Evolutionary conservation across 2,888 invertebrate species (phyloP).

Genomic region (Megastigmus dorsalis): DNA sequence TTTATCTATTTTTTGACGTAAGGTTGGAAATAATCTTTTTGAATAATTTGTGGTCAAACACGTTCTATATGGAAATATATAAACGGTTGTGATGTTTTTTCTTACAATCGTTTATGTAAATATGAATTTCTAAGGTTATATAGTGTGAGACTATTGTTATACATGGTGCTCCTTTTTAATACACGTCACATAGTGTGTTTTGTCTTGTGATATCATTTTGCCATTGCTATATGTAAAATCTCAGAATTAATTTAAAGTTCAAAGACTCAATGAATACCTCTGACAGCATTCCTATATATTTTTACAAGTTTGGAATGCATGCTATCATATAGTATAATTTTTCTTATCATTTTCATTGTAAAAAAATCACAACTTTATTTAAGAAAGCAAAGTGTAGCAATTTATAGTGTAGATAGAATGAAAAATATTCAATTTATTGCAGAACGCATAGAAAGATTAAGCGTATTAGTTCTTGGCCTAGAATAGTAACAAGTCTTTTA

Average conservation of each 20-base stretch:
- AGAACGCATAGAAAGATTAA: conserved; percentile 31
- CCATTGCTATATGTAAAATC: conserved; percentile 26
- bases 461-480: conserved; percentile 40
- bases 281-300: conserved; percentile 47
- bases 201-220: conserved; percentile 49
- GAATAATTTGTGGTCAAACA: background rate
- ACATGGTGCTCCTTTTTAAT: conserved; percentile 40
- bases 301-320: conserved; percentile 29
- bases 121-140: conserved; percentile 26
- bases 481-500: conserved; percentile 21
- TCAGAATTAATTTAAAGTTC: conserved; percentile 31
- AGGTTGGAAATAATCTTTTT: background rate
- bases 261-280: conserved; percentile 38
- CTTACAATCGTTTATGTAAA: too few relatives aligned
- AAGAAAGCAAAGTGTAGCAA: conserved; percentile 19
- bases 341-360: conserved; percentile 24
- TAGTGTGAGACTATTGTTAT: conserved; percentile 29
- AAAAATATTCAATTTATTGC: conserved; percentile 36
- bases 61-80: background rate
- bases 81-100: background rate
- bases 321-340: conserved; percentile 30
- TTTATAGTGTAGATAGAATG: conserved; percentile 31
- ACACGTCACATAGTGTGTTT: conserved; percentile 29
- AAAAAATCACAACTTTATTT: conserved; percentile 26
- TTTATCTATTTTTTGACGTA: background rate